Conservation (phyloP, 1,140 invertebrate species). For the Neotoxoptera formosana region DNA sequence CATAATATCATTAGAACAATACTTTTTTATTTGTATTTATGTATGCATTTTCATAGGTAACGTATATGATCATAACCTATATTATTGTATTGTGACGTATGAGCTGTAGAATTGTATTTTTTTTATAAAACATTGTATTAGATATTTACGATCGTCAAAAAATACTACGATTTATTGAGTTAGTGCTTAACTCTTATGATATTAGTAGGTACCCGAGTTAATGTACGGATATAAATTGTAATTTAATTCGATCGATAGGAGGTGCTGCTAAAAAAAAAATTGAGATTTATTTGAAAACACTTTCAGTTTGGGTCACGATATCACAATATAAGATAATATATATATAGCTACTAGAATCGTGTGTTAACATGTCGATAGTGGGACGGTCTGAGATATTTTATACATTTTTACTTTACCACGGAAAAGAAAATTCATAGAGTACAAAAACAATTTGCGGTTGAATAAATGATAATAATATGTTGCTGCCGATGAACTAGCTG, state of each 20-base stretch:
- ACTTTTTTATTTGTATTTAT: neutral
- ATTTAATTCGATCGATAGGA: neutral
- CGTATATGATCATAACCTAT: no score
- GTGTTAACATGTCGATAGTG: neutral
- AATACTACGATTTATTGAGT: no score
- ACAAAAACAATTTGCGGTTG: neutral
- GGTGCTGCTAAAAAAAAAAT: neutral
- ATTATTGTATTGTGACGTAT: neutral
- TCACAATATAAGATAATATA: neutral
- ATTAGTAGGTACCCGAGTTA: no score
- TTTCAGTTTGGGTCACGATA: neutral
- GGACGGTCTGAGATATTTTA: neutral
- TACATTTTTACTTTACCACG: neutral
- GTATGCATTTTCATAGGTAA: neutral
- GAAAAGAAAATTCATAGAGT: neutral
- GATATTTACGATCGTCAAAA: neutral
- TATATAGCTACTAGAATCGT: neutral
- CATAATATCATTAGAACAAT: neutral
- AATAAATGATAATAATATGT: no score
- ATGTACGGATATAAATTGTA: neutral
- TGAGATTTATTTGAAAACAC: neutral
- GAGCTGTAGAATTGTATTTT: neutral
- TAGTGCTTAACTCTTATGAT: no score
- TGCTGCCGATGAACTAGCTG: neutral
- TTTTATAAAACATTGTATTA: neutral